phyloP scores from a whole-genome alignment of 2,888 invertebrate species.

The Drosophila subquinaria region DNA sequence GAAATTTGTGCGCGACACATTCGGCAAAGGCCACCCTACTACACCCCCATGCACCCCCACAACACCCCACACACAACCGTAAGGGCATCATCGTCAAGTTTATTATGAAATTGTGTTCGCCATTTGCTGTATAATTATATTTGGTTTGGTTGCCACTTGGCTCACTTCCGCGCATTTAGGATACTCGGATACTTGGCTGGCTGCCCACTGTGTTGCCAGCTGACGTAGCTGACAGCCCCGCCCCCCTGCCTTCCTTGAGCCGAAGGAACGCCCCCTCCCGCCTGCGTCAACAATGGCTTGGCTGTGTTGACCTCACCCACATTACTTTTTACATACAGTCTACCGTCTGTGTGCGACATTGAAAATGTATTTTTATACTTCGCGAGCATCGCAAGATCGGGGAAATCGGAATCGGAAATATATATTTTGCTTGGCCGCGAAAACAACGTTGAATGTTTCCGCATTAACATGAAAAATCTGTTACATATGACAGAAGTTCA shows the following conservation, averaged over 20 bases:
- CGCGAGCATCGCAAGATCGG: conserved; percentile 17
- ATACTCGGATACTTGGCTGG: conserved; percentile 52
- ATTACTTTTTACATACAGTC: conserved; percentile 48
- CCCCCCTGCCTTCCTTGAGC: background rate
- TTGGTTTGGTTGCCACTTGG: conserved; percentile 61
- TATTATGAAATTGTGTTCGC: conserved; percentile 57
- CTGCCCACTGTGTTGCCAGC: conserved; percentile 77
- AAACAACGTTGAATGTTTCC: conserved; percentile 14
- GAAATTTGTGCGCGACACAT: background rate
- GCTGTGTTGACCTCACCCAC: conserved; percentile 72
- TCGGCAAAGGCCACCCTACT: background rate
- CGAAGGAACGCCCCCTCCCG: background rate
- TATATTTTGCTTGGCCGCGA: conserved; percentile 12
- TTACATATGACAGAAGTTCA: background rate
- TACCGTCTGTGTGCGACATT: conserved; percentile 55
- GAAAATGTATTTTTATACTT: conserved; percentile 59
- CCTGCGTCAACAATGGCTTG: conserved; percentile 30
- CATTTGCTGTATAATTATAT: conserved; percentile 54
- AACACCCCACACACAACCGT: background rate
- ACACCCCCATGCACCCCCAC: background rate
- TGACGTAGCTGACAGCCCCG: conserved; percentile 50
- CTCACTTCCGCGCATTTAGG: conserved; percentile 66
- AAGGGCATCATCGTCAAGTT: conserved; percentile 26
- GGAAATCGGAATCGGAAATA: conserved; percentile 13
- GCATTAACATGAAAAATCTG: conserved; percentile 1